Conservation (phyloP, 1,140 invertebrate species). For the Drosophila pruinosa region DNA sequence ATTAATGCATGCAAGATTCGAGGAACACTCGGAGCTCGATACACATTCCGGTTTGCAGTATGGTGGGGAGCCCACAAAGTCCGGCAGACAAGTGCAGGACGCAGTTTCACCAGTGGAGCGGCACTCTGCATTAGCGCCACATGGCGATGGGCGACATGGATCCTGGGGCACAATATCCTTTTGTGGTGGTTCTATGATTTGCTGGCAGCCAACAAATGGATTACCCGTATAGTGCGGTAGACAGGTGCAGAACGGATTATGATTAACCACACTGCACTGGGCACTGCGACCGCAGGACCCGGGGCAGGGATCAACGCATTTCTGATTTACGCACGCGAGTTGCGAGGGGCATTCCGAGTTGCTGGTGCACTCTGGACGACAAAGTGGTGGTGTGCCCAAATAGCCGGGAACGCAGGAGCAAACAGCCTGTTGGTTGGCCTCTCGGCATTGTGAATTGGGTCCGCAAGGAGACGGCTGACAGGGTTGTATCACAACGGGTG, state of each 20-base stretch:
- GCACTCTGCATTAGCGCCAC: constrained; percentile 90
- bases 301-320: constrained; percentile 89
- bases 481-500: constrained; percentile 84
- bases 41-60: constrained; percentile 90
- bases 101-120: constrained; percentile 85
- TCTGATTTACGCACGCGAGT: constrained; percentile 88
- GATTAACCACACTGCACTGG: constrained; percentile 88
- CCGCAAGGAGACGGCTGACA: constrained; percentile 91
- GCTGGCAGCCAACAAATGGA: constrained; percentile 85
- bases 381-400: constrained; percentile 84
- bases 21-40: constrained; percentile 88
- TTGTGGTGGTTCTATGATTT: constrained; percentile 89
- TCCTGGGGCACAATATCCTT: constrained; percentile 86
- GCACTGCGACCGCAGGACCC: constrained; percentile 88
- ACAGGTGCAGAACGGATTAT: constrained; percentile 90
- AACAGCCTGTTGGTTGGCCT: constrained; percentile 84
- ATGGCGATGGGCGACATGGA: constrained; percentile 89
- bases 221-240: constrained; percentile 89
- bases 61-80: constrained; percentile 89
- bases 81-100: constrained; percentile 87
- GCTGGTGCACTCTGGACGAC: constrained; percentile 85
- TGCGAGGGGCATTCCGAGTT: constrained; percentile 86
- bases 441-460: constrained; percentile 88
- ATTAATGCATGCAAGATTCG: constrained; percentile 87
- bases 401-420: constrained; percentile 85